Evolutionary conservation across 2,113 vertebrate species (phyloP).

Genomic region (Suricata suricatta): DNA sequence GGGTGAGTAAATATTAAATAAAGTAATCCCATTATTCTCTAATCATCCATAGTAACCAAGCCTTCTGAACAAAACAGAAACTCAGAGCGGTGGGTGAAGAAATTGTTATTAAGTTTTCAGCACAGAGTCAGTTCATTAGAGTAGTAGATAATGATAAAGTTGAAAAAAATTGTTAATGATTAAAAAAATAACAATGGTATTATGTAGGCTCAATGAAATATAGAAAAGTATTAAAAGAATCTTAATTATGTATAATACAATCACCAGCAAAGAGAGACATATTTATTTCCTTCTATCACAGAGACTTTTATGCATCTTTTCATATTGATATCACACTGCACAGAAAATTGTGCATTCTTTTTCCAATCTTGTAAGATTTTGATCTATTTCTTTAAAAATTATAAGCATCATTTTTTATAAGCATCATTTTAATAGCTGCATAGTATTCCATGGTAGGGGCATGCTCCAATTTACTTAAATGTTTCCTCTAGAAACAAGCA

Average conservation of each 20-base stretch:
- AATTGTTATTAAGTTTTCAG: background rate
- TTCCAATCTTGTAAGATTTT: background rate
- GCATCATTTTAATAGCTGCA: background rate
- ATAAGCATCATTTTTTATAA: background rate
- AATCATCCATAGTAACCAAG: background rate
- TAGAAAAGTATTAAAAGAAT: background rate
- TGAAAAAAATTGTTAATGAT: background rate
- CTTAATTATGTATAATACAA: background rate
- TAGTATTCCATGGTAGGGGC: background rate
- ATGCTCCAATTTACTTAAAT: background rate
- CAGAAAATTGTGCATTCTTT: background rate
- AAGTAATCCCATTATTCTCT: background rate
- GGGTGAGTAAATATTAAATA: background rate
- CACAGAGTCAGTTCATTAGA: background rate
- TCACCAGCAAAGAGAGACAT: background rate
- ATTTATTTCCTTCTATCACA: background rate
- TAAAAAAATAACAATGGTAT: background rate
- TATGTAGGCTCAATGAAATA: background rate
- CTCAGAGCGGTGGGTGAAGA: background rate
- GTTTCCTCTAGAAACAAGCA: background rate
- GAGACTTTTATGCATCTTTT: background rate
- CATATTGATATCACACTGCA: background rate
- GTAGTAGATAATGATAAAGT: background rate
- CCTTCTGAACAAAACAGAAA: background rate
- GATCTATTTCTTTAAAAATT: background rate